These are phyloP conservation scores for Climacteris rufus DNA, from an alignment of 2,113 vertebrate genomes.

Conservation along the genomic window DNA sequence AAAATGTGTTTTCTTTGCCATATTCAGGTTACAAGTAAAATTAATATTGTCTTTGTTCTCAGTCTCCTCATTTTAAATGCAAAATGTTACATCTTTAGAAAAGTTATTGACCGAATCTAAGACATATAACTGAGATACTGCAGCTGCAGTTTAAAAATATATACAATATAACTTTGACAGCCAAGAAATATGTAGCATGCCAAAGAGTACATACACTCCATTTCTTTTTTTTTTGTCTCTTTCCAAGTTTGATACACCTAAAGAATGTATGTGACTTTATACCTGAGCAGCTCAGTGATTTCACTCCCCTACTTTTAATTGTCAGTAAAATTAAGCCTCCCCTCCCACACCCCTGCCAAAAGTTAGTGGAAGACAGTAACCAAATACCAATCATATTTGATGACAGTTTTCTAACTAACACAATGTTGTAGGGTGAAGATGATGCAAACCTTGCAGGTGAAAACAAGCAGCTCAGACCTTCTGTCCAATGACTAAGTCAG, in stretches of 20 bases:
- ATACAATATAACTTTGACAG: not conserved
- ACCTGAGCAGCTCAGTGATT: not conserved
- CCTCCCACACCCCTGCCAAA: accelerated
- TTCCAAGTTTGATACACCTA: not conserved
- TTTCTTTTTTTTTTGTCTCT: not conserved
- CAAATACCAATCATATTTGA: not conserved
- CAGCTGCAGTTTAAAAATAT: not conserved
- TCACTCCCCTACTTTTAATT: not conserved
- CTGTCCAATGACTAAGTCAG: not conserved
- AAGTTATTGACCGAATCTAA: not conserved
- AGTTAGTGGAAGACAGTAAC: not conserved
- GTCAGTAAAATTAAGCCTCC: not conserved
- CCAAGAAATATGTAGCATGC: not conserved
- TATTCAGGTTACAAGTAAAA: not conserved
- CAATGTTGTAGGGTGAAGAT: not conserved
- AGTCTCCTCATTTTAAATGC: not conserved
- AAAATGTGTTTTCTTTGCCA: not conserved
- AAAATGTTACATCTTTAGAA: not conserved
- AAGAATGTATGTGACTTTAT: not conserved
- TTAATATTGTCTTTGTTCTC: not conserved
- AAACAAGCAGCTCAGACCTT: not conserved
- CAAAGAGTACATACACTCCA: not conserved
- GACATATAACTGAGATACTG: not conserved
- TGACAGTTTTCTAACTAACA: not conserved
- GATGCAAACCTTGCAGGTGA: not conserved